Percentiles rank a stretch among this genome's conserved stretches.
Conservation (phyloP, 92 coral and sea anemone species). For the Chrysogorgia sp. region DNA sequence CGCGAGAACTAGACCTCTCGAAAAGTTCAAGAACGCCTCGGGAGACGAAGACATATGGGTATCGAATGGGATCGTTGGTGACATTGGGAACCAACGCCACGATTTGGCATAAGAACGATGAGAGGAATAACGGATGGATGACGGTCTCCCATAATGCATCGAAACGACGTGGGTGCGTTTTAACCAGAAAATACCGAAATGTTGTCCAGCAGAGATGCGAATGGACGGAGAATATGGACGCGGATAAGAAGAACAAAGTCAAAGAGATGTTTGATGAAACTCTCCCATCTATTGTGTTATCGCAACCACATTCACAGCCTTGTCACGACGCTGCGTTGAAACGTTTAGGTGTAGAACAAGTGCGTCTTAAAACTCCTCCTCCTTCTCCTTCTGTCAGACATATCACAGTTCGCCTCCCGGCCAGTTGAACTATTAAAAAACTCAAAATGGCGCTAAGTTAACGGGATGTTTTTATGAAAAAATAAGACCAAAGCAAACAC, state of each 20-base stretch:
- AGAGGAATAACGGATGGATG: background rate
- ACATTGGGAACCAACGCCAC: background rate
- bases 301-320: slow-evolving; percentile 8
- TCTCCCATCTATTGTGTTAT: slow-evolving; percentile 20
- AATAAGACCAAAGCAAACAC: background rate
- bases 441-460: background rate
- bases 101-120: background rate
- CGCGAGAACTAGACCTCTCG: slow-evolving; percentile 13
- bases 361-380: slow-evolving; percentile 43
- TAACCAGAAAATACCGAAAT: background rate
- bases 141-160: slow-evolving; percentile 4
- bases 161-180: slow-evolving; percentile 21
- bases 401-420: slow-evolving; percentile 29
- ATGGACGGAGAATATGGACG: slow-evolving; percentile 19
- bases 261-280: background rate
- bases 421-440: background rate
- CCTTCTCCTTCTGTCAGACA: slow-evolving; percentile 42
- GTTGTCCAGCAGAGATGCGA: background rate
- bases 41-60: background rate
- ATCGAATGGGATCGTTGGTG: slow-evolving; percentile 1
- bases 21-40: too few species aligned
- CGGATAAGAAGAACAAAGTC: background rate
- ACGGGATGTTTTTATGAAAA: background rate
- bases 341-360: slow-evolving; percentile 22
- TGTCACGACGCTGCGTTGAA: slow-evolving; percentile 2